Base-by-base conservation (phyloP, 64 coral and sea anemone genomes). In the Acropora tenuis region DNA sequence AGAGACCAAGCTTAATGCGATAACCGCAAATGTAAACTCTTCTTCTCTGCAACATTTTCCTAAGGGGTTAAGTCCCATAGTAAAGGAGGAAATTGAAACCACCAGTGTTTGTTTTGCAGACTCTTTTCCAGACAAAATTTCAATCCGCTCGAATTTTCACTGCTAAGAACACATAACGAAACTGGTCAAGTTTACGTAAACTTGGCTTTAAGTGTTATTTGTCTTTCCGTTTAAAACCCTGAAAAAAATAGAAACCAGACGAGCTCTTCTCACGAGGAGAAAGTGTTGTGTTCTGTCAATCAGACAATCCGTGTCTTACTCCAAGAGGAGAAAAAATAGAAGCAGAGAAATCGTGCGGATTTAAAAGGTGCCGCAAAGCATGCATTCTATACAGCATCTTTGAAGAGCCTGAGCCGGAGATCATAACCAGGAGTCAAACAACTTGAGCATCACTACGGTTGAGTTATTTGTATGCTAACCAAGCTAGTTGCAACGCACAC, bases 1-100 rank as follows among this genome's bases (percentile, higher is more conserved):
- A 82, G 40, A 41, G 65, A 18, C 58, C 12, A 1, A 83, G 30
- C n/a, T 60, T 60, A 84, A 84, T 69, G 80, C 80, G 43, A 68
- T 84, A 67, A 67, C 49, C 6, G 53, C 42, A 43, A 63, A 48
- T 44, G 43, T 6, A 76, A 46, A 46, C n/a, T 74, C 41, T 74
- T 46, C 8, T 1, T 46, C 2, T 66, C 18, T 71, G 17, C 68
- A n/a, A 71, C 41, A 60, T 83, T 67, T 66, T 66, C 18, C 40
- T 44, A 41, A 63, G 60, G 13, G 60, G 11, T 82, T 5, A 63
- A 61, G 44, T 63, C 41, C 79, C 59, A 30, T 0, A 18, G 78
- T 55, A 55, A 55, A 6, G 12, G 1, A 42, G 50, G 52, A 43
- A 81, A 9, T 61, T 41, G 20, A 40, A 81, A 63, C 79, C 79